Evolutionary conservation across 2,888 invertebrate species (phyloP), one percentile per base, ranked within the genome.

Genomic region (Mimachlamys varia): DNA sequence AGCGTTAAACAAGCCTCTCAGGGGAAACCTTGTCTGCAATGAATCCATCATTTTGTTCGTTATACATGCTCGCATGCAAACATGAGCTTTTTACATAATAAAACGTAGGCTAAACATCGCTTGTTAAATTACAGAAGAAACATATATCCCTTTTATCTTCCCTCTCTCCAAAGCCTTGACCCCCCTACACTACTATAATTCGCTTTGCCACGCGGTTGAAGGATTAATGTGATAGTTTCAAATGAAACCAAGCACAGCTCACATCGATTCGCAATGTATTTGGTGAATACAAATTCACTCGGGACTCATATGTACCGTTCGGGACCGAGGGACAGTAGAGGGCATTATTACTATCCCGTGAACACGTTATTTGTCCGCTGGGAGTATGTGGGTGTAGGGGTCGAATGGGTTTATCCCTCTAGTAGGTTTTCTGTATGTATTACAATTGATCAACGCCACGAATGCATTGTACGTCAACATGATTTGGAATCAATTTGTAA

Each of bases 391-490:
- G n/a, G 58, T 58, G 58, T 58, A n/a, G 22, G n/a, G n/a, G 58
- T 22, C n/a, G 58, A 58, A n/a, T 22, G 58, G 2, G 58, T 19
- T 58, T 22, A 58, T 22, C 58, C 58, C 19, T 19, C 58, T 22
- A 3, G 53, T 58, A 7, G 76, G 27, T 27, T 76, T 33, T 17
- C 27, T 62, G 62, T 62, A 62, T 22, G 62, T 62, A 19, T n/a
- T n/a, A 62, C 62, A 62, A 27, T 10, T 27, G 22, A 62, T 19
- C 62, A 62, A 62, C 22, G 62, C 27, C n/a, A 62, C n/a, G n/a
- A 62, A 62, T 62, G 62, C n/a, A 76, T 76, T 76, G 76, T 13
- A 76, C 76, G 76, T 76, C 76, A 76, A 76, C 76, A 76, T 76
- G 76, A 76, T 76, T 76, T 76, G 76, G 76, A 33, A 76, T 76